Evolutionary conservation across 2,888 invertebrate genomes (phyloP).

Genomic region (Tachina grossa): DNA sequence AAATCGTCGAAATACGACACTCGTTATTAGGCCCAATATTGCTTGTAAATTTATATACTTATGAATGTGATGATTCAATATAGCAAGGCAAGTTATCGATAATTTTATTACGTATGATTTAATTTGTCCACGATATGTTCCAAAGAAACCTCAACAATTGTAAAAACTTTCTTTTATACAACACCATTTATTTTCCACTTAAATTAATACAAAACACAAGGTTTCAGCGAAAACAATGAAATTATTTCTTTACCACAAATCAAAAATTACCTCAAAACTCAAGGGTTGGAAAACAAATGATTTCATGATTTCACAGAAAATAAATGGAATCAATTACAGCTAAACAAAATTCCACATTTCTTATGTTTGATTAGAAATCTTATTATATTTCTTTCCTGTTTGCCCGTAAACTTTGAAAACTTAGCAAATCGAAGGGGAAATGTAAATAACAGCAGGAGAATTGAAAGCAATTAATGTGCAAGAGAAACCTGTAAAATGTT

Average conservation of each 20-base stretch:
- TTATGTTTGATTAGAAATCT: conserved; percentile 44
- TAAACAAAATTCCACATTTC: background rate
- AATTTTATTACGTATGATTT: too few species aligned
- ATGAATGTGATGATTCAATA: too few species aligned
- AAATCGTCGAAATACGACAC: too few species aligned
- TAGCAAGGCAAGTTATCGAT: too few species aligned
- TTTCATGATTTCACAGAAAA: too few species aligned
- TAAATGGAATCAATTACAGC: conserved; percentile 7
- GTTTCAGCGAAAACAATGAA: conserved; percentile 1
- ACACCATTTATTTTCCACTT: background rate
- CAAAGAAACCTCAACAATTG: conserved; percentile 27
- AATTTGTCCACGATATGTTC: background rate
- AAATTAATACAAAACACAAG: conserved; percentile 24
- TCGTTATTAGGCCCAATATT: too few species aligned
- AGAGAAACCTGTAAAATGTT: conserved; percentile 58
- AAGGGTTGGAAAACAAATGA: too few species aligned
- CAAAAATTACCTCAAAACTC: too few species aligned
- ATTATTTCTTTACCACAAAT: too few species aligned
- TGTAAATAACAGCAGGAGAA: background rate
- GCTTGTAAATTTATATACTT: too few species aligned
- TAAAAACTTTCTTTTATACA: background rate
- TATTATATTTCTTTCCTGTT: background rate
- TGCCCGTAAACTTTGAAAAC: conserved; percentile 10
- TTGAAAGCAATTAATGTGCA: conserved; percentile 7
- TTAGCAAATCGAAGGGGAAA: background rate